Evolutionary conservation across 2,888 invertebrate species (phyloP), one percentile per base, ranked within the genome.

Genomic region (Acronicta alni): DNA sequence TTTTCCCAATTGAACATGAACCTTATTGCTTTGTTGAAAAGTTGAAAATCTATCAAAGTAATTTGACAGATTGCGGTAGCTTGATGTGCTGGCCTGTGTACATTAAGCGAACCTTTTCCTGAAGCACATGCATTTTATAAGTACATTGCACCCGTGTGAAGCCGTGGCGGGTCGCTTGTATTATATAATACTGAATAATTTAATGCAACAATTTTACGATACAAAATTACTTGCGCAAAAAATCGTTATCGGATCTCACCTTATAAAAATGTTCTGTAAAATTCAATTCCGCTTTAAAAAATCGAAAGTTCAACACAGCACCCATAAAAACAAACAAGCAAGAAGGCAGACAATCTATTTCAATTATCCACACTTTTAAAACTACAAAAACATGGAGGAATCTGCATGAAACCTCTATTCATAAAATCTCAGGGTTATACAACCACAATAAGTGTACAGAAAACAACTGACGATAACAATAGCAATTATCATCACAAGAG

Each of bases 401-500:
- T 71, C 16, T 56, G 12, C 55, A 48, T 70, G 51, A 48, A 65
- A 71, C 18, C 8, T 23, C 43, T 20, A 56, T 52, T 55, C 26
- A 18, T 35, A n/a, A 52, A 48, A 32, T 32, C 23, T 32, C 32
- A 16, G 47, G 12, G 16, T 54, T 64, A 51, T 43, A 43, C 56
- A 47, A 55, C 38, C 26, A 20, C 17, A 52, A 54, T 57, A 71
- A 23, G 51, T 51, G 37, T 47, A 41, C 72, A 67, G 42, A 55
- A 43, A 43, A 49, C 43, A 35, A 47, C 14, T 66, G 18, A 12
- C 32, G 23, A 57, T 58, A 69, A 75, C 59, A 63, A 72, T 62
- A 65, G 52, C 54, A 46, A 58, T 60, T 60, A 62, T 65, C 52
- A 47, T n/a, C 41, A 54, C 45, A 39, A 41, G 65, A 77, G 80